Percentiles rank a stretch among this genome's conserved stretches.
Evolutionary conservation across 37 sponge, comb jelly and placozoan genomes (phyloP).

Genomic region (Haliclona indistincta): DNA sequence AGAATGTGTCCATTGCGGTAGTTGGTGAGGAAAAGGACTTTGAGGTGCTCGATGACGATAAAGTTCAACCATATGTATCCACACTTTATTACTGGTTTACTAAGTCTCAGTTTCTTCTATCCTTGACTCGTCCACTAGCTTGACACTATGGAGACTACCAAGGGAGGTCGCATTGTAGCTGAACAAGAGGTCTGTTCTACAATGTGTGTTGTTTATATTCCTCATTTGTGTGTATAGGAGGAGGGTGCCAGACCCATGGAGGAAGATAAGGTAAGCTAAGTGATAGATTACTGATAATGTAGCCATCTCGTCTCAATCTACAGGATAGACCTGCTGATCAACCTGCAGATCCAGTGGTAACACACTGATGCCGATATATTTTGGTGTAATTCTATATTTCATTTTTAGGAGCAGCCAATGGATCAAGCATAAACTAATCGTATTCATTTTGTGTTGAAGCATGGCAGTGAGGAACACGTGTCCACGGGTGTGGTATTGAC

Average conservation of each 20-base stretch:
- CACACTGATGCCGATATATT: too few relatives aligned
- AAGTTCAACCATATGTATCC: slow-evolving; percentile 91
- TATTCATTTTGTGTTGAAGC: too few relatives aligned
- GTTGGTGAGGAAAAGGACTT: slow-evolving; percentile 70
- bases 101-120: not conserved
- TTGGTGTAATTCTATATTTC: too few relatives aligned
- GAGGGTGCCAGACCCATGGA: slow-evolving; percentile 8
- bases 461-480: too few relatives aligned
- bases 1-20: slow-evolving; percentile 91
- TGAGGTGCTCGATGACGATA: slow-evolving; percentile 79
- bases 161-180: slow-evolving; percentile 48
- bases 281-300: not conserved
- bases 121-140: slow-evolving; percentile 42
- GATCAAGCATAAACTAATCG: too few relatives aligned
- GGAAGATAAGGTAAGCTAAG: not conserved
- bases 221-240: not conserved
- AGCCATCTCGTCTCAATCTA: too few relatives aligned
- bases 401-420: too few relatives aligned
- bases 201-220: not conserved
- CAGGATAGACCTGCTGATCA: too few relatives aligned
- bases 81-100: not conserved
- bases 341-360: too few relatives aligned
- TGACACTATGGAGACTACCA: slow-evolving; percentile 62
- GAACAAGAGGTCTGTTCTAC: slow-evolving; percentile 7
- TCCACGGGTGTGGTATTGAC: too few relatives aligned